Base-by-base conservation (phyloP, 1,140 invertebrate species). In the Triops cancriformis region DNA sequence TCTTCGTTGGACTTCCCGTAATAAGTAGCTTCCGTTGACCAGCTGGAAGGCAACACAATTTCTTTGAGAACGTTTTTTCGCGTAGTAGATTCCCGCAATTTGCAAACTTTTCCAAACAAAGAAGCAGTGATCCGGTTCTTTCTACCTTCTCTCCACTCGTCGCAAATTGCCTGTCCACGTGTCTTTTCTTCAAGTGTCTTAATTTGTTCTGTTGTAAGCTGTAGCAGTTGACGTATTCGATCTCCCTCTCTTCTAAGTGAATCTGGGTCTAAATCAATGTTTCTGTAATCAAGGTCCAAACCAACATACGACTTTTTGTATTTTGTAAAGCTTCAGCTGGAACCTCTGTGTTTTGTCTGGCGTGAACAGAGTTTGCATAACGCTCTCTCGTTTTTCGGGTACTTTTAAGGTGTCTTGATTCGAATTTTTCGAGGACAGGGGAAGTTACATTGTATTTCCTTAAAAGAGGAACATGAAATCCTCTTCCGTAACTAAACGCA, bases 401-500 rank as follows among this genome's bases (percentile, higher is more conserved):
- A 1, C 1, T 45, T 1, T 9, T 1, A 45, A 45, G 43, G 43
- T 45, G 43, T 45, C 1, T 45, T 45, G 1, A 45, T 1, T 45
- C 43, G 1, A 45, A 45, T 45, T 1, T 1, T 9, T 45, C 43
- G 18, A 45, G 43, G 10, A 45, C 1, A 45, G 43, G 43, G 1
- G 43, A 45, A 45, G 43, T 45, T 1, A 45, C 43, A 0, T 45
- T 45, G 1, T 45, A 45, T 45, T 45, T 45, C 1, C 1, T 45
- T 45, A 45, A 45, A 45, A 76, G n/a, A 1, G 31, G 18, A 42
- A 76, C 43, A 6, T 76, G 75, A 37, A 37, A 76, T 14, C 75
- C 43, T n/a, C 37, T 37, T 2, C 75, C 75, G 1, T 43, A 76
- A 41, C 28, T 41, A 23, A 76, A 42, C 18, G n/a, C 75, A 14